Base-by-base conservation (phyloP, 2,797 vertebrate species). In the Naso thynnoides region DNA sequence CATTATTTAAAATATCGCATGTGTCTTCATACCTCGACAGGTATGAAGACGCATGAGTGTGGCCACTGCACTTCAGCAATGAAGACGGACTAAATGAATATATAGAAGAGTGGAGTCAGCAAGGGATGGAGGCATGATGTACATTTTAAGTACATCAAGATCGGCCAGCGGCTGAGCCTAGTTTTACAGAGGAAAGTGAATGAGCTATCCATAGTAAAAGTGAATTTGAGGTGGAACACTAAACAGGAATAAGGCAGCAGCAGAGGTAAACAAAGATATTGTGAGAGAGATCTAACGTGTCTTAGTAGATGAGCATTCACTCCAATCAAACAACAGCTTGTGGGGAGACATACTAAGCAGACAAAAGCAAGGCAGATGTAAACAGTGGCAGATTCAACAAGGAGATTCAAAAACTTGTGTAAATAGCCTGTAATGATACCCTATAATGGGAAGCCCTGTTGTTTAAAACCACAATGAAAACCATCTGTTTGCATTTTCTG, bases 1-100 rank as follows among this genome's bases (percentile, higher is more conserved):
- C 91, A 93, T 93, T 92, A 93, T 91, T 94, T 89, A 78, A 88
- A 84, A 83, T 90, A 92, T 91, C 7, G 5, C 61, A 64, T 78
- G 66, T 36, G 42, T 83, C 82, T 61, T 78, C 56, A 38, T 55
- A 57, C 7, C 11, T 29, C 5, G 45, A 71, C 39, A 69, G 64
- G 73, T 55, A 77, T 76, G 78, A 83, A 74, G 78, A 76, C 2
- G 42, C 72, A 82, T 71, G 70, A 76, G 54, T 38, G 48, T 3
- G 48, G 39, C 38, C 48, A 44, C 6, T 8, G 54, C 31, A 31
- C 81, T 72, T 55, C 55, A 73, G 70, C 39, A 23, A 42, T 55
- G 47, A 53, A 58, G 48, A 80, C 24, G 26, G 47, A 85, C 57
- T 64, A 65, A 68, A 86, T 66, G 14, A 83, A 72, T 62, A 54